Base-by-base conservation (phyloP, 2,113 vertebrate genomes). In the Nanger granti region DNA sequence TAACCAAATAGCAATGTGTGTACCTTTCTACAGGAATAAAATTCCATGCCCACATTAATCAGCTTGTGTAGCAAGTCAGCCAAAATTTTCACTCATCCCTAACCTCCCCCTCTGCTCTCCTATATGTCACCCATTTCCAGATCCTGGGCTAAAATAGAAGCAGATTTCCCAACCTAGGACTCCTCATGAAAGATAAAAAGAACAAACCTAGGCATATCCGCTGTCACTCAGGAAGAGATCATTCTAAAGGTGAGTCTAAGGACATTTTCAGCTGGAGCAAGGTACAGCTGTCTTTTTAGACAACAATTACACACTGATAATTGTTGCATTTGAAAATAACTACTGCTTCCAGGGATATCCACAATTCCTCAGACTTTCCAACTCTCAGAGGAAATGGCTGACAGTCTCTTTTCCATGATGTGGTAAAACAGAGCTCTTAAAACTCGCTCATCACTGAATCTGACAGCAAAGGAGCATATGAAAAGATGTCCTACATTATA, bases 71-170 rank as follows among this genome's bases (percentile, higher is more conserved):
- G 64, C 55, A 62, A 66, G 10, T 54, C 62, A 89, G 12, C 31
- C 54, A 87, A 69, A 66, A 4, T 2, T n/a, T n/a, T 73, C 41
- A n/a, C 11, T 60, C 64, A 83, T 17, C 7, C n/a, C 62, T 18
- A 4, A n/a, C 7, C 64, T 37, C 57, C 11, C 11, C 5, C 13
- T 17, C 4, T 1, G 17, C 59, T 34, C 29, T 93, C 80, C 41
- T 79, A 2, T 44, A 55, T 12, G 8, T 54, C 73, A 54, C 29
- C 55, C 83, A 60, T 79, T 97, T 94, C 37, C 26, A 86, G 80
- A 60, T 54, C 41, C 47, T 49, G 10, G 18, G 34, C 86, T 94
- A 79, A 97, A 94, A 95, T 41, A 94, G 92, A 89, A 95, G 96
- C 83, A 73, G 28, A 64, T 96, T 97, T 97, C 52, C 83, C 28